Evolutionary conservation across 2,888 invertebrate genomes (phyloP), one percentile per base, ranked within the genome.

Genomic region (Erebia ligea): DNA sequence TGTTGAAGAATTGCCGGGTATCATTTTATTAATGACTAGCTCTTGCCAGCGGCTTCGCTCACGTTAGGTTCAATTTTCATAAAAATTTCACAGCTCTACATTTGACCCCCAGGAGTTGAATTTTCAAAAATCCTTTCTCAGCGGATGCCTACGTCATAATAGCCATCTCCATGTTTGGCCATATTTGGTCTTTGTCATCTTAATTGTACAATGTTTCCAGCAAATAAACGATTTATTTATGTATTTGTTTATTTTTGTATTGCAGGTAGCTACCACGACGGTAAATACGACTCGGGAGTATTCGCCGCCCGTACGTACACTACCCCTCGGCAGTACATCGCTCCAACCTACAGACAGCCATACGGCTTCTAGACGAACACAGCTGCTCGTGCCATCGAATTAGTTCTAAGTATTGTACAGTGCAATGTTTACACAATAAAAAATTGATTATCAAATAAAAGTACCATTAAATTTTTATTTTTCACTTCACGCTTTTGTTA

Each of bases 211-310:
- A 10, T 42, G 42, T 48, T n/a, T n/a, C n/a, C n/a, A n/a, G n/a
- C n/a, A n/a, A n/a, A n/a, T n/a, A n/a, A n/a, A n/a, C n/a, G n/a
- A n/a, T n/a, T n/a, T n/a, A n/a, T n/a, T n/a, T n/a, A n/a, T n/a
- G n/a, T n/a, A n/a, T n/a, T n/a, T n/a, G n/a, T 13, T 4, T 21
- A 1, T 48, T 62, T 61, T 45, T 15, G 9, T 1, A 13, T 83
- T 80, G 1, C 87, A 93, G 92, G 92, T n/a, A 90, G 89, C 76
- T 93, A 92, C 84, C 85, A 81, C 67, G 87, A 86, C 1, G 87
- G 83, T 13, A 88, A 88, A 75, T 91, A 91, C 80, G 82, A 87
- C 0, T 77, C 80, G 0, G 86, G 84, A 0, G 89, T 87, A 8
- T 81, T 85, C 57, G 80, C 85, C 6, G 88, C 88, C 6, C 85